phyloP scores from a whole-genome alignment of 1,140 invertebrate genomes.

The Neodiprion pinetum region DNA sequence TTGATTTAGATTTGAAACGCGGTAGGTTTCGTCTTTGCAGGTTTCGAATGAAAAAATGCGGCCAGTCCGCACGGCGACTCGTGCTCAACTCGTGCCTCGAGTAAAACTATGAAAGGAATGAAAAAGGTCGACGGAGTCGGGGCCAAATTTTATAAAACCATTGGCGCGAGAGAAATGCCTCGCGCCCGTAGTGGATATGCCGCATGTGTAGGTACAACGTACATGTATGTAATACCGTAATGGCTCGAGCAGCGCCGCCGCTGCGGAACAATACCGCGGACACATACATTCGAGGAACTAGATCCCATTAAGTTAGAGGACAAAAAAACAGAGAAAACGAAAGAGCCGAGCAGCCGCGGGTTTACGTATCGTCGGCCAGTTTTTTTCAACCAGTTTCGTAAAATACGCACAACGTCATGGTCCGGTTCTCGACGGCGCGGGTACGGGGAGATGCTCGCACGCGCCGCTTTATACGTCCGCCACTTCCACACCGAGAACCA shows the following conservation, averaged over 20 bases:
- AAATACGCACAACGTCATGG: constrained; percentile 18
- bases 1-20: no score
- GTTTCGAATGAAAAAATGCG: no score
- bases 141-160: not conserved
- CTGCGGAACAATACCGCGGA: constrained; percentile 6
- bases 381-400: constrained; percentile 18
- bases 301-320: constrained; percentile 17
- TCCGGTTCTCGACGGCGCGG: not conserved
- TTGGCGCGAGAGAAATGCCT: constrained; percentile 1
- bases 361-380: constrained; percentile 10
- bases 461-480: not conserved
- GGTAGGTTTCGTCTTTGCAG: no score
- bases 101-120: constrained; percentile 1
- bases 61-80: not conserved
- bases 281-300: constrained; percentile 17
- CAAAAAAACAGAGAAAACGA: not conserved
- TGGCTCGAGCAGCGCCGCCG: not conserved
- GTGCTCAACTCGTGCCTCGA: constrained; percentile 12
- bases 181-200: not conserved
- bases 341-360: constrained; percentile 3
- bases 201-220: not conserved
- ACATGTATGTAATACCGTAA: not conserved
- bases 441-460: constrained; percentile 14
- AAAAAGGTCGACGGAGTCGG: not conserved
- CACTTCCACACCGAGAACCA: not conserved